phyloP scores from a whole-genome alignment of 2,113 vertebrate genomes.

The Phalacrocorax pelagicus region DNA sequence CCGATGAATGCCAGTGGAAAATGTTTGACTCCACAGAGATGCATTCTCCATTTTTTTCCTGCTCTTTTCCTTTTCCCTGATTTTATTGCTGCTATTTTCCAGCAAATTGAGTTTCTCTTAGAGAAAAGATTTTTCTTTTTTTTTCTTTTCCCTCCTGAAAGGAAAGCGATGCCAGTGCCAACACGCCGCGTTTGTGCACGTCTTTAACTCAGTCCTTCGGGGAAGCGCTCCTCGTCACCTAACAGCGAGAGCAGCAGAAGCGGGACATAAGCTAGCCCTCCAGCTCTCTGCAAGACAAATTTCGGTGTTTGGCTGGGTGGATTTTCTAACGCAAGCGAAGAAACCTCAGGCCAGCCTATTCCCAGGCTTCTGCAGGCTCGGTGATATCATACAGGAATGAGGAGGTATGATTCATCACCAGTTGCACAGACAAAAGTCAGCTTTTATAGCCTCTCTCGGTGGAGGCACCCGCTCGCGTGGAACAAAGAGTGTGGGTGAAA shows the following conservation, averaged over 20 bases:
- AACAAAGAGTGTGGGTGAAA: not conserved
- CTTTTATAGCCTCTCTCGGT: not conserved
- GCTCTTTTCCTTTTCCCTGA: not conserved
- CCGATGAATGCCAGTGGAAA: not conserved
- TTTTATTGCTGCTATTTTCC: not conserved
- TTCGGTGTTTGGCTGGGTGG: not conserved
- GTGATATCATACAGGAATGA: constrained; percentile 52
- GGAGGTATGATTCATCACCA: constrained; percentile 45
- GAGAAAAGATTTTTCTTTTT: not conserved
- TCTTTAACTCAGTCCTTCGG: not conserved
- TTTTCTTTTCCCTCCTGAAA: not conserved
- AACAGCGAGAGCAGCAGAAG: not conserved
- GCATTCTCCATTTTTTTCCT: not conserved
- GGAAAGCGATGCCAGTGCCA: not conserved
- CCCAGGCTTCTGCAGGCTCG: not conserved
- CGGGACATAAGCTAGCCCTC: not conserved
- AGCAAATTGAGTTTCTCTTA: not conserved
- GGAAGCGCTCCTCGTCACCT: fast-evolving
- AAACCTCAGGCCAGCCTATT: constrained; percentile 16
- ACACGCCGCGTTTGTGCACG: fast-evolving
- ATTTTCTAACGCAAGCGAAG: not conserved
- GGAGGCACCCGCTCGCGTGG: not conserved
- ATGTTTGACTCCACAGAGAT: not conserved
- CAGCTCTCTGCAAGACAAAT: not conserved
- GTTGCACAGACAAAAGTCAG: not conserved